Evolutionary conservation across 2,888 invertebrate species (phyloP), one percentile per base, ranked within the genome.

Genomic region (Amblyteles armatorius): DNA sequence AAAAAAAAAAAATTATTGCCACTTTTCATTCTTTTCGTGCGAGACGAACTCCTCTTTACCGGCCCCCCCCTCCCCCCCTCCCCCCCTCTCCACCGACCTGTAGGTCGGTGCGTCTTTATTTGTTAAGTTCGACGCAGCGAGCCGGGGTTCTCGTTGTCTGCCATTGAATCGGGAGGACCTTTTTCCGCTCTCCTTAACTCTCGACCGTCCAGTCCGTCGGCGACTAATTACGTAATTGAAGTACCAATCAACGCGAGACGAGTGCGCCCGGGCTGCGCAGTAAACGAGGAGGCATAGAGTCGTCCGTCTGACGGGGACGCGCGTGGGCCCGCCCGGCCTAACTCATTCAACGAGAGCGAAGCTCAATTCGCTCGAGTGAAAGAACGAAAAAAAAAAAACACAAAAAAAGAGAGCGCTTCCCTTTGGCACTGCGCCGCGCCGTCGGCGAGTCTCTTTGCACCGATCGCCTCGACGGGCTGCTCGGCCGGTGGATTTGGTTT

Each of bases 181-280:
- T 79, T 82, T 82, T 85, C 84, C 84, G 82, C 71, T 82, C 73
- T 79, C 74, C 74, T 57, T 67, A 69, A 86, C 82, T 84, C 84
- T 79, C 81, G 84, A 76, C 81, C 50, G 76, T 78, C 19, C 48
- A 67, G 65, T 80, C 84, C 86, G 85, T 86, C 81, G 81, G 60
- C 73, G 83, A 82, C 84, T 87, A 86, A 88, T 88, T 86, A 87
- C 88, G 80, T 77, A 79, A 82, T 86, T 88, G 80, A 85, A 87
- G 87, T 83, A 86, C 85, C 88, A 83, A 88, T 88, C 87, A 87
- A 83, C 86, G 86, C 86, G 78, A 71, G 57, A 76, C 71, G 76
- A 82, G 67, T 78, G 60, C 19, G 36, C n/a, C 26, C 68, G 44
- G 26, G 65, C 67, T 40, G 52, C 68, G 13, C 33, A 22, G 65